Evolutionary conservation across 2,888 invertebrate species (phyloP).

Genomic region (Alsophila aescularia): DNA sequence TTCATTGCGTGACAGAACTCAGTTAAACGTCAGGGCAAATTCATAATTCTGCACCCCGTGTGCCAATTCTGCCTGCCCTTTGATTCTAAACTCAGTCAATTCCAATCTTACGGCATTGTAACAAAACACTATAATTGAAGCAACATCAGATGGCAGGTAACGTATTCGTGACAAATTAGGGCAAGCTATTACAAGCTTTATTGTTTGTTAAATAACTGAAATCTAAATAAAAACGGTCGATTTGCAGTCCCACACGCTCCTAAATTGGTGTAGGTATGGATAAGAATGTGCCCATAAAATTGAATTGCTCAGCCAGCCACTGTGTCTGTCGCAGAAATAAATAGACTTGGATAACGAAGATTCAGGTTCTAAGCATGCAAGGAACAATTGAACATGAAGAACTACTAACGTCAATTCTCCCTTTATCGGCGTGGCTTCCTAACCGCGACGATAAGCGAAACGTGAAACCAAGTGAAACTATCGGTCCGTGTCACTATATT

Average conservation of each 20-base stretch:
- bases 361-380: neutral
- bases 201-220: conserved; percentile 18
- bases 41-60: conserved; percentile 61
- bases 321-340: conserved; percentile 25
- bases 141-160: neutral
- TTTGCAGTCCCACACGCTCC: conserved; percentile 15
- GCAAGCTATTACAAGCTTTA: conserved; percentile 8
- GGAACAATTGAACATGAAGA: neutral
- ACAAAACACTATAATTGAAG: neutral
- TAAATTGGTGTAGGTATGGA: conserved; percentile 18
- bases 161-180: conserved; percentile 18
- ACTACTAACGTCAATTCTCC: neutral
- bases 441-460: conserved; percentile 24
- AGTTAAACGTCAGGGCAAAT: conserved; percentile 61
- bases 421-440: conserved; percentile 10
- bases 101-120: neutral
- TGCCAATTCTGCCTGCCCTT: conserved; percentile 44
- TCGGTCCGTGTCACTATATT: conserved; percentile 23
- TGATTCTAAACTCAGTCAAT: conserved; percentile 11
- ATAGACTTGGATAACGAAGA: neutral
- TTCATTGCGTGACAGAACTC: conserved; percentile 68
- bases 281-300: conserved; percentile 48
- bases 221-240: conserved; percentile 16
- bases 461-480: conserved; percentile 61
- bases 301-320: conserved; percentile 52